Evolutionary conservation across 2,113 vertebrate genomes (phyloP).

Genomic region (Daubentonia madagascariensis): DNA sequence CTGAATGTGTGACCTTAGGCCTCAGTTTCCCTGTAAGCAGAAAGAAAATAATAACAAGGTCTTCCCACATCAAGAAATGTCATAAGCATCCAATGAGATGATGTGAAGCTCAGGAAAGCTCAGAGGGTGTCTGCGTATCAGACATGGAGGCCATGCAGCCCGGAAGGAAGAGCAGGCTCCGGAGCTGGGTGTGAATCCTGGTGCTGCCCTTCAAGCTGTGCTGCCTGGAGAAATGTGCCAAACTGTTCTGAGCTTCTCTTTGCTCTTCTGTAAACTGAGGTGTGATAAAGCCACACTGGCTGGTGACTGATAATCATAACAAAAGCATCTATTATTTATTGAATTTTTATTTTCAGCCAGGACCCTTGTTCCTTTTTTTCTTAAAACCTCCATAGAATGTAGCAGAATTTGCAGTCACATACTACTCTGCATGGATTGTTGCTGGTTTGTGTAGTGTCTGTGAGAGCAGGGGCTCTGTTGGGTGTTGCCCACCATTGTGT

Average conservation of each 20-base stretch:
- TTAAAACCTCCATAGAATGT: background rate
- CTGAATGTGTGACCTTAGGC: background rate
- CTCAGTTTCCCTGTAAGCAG: background rate
- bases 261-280: background rate
- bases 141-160: background rate
- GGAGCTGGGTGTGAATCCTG: background rate
- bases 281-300: background rate
- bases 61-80: background rate
- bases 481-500: too few species aligned
- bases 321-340: background rate
- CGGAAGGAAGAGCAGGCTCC: background rate
- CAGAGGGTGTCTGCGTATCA: background rate
- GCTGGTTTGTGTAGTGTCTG: too few species aligned
- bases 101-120: background rate
- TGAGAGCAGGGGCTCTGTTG: background rate
- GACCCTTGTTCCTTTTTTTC: background rate
- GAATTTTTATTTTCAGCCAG: background rate
- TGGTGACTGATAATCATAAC: background rate
- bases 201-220: too few species aligned
- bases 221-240: rapidly evolving
- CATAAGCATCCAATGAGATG: background rate
- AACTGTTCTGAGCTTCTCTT: background rate
- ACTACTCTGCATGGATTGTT: background rate
- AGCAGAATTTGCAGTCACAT: background rate
- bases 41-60: background rate